phyloP scores from a whole-genome alignment of 1,140 invertebrate genomes.

The Philopotamus ludificatus region DNA sequence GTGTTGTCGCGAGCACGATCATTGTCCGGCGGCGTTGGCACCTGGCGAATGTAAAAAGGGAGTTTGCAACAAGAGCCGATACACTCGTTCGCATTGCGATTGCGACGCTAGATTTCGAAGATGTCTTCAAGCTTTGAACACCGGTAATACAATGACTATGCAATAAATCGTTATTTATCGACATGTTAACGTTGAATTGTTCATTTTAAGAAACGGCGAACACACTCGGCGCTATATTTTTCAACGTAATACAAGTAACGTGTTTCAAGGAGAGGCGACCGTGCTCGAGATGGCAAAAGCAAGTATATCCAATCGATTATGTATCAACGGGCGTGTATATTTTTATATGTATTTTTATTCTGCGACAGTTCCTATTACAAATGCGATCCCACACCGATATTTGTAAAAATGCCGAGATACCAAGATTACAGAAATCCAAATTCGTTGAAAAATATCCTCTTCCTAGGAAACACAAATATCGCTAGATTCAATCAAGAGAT shows the following conservation, averaged over 20 bases:
- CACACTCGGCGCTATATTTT: conserved; percentile 68
- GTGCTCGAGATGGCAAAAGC: conserved; percentile 65
- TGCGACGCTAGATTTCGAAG: conserved; percentile 68
- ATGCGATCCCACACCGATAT: conserved; percentile 29
- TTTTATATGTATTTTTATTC: conserved; percentile 5
- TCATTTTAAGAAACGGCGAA: conserved; percentile 59
- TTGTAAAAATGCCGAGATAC: conserved; percentile 36
- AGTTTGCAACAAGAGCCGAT: conserved; percentile 67
- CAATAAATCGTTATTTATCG: background rate
- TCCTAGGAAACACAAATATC: conserved; percentile 36
- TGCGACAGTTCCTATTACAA: conserved; percentile 4
- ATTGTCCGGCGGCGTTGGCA: conserved; percentile 64
- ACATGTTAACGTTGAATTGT: background rate
- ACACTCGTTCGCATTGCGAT: conserved; percentile 70
- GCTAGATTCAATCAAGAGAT: conserved; percentile 32
- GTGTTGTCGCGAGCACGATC: conserved; percentile 77
- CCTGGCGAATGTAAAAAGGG: conserved; percentile 63
- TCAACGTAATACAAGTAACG: conserved; percentile 67
- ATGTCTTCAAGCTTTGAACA: conserved; percentile 66
- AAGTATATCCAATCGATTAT: conserved; percentile 31
- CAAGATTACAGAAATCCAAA: conserved; percentile 20
- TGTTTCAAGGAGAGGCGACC: conserved; percentile 67
- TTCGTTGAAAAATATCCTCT: conserved; percentile 26
- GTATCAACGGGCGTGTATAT: background rate
- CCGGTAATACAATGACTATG: too few species aligned